Conservation (phyloP, 1,140 invertebrate species). For the Alviniconcha marisindica region DNA sequence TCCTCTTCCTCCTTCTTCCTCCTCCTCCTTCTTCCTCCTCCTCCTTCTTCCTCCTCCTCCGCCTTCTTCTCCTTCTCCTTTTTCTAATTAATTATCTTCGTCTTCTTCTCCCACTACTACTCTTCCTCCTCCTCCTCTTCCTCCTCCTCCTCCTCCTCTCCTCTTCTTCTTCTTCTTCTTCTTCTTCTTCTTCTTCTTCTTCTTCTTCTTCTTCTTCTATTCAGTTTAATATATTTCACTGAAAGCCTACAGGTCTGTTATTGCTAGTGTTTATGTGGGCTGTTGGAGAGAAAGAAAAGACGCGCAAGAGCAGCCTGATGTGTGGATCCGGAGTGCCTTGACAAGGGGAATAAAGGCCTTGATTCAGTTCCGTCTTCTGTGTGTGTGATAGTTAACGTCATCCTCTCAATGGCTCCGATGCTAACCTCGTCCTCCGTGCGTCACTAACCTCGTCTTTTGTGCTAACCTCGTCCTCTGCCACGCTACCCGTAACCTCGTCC, state of each 20-base stretch:
- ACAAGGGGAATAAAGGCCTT: too few relatives aligned
- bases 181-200: not conserved
- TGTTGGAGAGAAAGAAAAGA: too few relatives aligned
- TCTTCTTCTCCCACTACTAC: not conserved
- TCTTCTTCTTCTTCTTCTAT: conserved; percentile 20
- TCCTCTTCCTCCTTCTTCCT: not conserved
- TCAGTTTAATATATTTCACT: too few relatives aligned
- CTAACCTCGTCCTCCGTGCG: too few relatives aligned
- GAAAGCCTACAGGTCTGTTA: too few relatives aligned
- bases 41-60: not conserved
- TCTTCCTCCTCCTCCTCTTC: not conserved
- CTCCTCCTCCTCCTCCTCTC: too few relatives aligned
- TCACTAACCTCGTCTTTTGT: conserved; percentile 2
- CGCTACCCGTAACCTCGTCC: not conserved
- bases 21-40: not conserved
- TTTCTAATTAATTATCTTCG: not conserved
- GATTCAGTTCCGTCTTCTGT: too few relatives aligned
- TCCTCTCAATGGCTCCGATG: too few relatives aligned
- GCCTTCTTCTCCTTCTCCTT: not conserved
- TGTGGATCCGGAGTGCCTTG: too few relatives aligned
- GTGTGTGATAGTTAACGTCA: too few relatives aligned
- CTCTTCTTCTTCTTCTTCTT: not conserved
- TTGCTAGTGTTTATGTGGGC: too few relatives aligned
- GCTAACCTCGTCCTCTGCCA: not conserved
- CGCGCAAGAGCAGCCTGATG: too few relatives aligned